Evolutionary conservation across 2,113 vertebrate genomes (phyloP).

Genomic region (Mobula birostris): DNA sequence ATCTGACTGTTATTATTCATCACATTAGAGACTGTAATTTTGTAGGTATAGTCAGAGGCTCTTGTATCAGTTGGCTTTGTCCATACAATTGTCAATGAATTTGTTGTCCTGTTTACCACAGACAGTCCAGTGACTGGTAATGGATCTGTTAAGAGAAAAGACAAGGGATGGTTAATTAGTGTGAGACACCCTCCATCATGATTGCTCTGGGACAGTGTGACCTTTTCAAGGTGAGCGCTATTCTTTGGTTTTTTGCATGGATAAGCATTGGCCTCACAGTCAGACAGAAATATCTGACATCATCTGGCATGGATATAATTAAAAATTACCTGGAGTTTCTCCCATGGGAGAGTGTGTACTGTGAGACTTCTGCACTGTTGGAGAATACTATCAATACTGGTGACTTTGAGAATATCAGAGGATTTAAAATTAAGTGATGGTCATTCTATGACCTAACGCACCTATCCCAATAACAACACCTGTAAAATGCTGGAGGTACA

Average conservation of each 20-base stretch:
- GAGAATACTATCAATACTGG: too few relatives aligned
- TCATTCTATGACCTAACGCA: too few relatives aligned
- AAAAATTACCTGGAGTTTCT: too few relatives aligned
- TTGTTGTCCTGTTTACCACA: not conserved
- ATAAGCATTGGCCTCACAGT: not conserved
- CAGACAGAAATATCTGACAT: too few relatives aligned
- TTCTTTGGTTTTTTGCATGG: not conserved
- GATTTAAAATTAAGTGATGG: too few relatives aligned
- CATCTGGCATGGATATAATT: too few relatives aligned
- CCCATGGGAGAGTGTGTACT: too few relatives aligned
- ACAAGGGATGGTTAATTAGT: not conserved
- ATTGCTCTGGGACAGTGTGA: not conserved
- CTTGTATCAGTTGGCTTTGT: not conserved
- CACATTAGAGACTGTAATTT: not conserved
- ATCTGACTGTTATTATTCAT: rapidly evolving
- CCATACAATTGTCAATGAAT: not conserved
- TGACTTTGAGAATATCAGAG: too few relatives aligned
- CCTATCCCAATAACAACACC: too few relatives aligned
- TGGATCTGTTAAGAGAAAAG: not conserved
- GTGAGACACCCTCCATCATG: not conserved
- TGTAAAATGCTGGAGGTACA: too few relatives aligned
- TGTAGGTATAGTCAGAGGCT: not conserved
- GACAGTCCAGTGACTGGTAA: not conserved
- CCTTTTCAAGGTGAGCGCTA: not conserved
- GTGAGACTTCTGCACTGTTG: too few relatives aligned